phyloP scores from a whole-genome alignment of 2,888 invertebrate genomes.

The Clostera curtula region DNA sequence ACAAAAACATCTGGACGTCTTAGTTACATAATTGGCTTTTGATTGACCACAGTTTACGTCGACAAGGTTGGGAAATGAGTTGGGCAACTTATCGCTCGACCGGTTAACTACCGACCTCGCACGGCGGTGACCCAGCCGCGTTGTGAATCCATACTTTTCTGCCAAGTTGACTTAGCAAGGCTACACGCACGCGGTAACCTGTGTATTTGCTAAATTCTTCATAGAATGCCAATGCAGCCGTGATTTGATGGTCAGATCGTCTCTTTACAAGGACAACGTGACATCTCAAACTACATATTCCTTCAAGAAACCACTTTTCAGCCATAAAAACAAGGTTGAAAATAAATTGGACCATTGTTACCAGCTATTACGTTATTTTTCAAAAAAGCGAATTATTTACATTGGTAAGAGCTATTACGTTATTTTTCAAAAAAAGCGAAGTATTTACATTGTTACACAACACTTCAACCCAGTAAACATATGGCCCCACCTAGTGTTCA shows the following conservation, averaged over 20 bases:
- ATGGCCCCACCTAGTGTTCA: too few species aligned
- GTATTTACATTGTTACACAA: too few species aligned
- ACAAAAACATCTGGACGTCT: constrained; percentile 19
- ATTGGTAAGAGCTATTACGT: too few species aligned
- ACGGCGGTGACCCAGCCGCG: constrained; percentile 21
- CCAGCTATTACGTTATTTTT: too few species aligned
- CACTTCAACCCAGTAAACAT: too few species aligned
- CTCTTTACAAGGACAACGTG: too few species aligned
- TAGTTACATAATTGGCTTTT: constrained; percentile 41
- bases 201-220: constrained; percentile 10
- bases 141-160: constrained; percentile 19
- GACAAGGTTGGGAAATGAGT: constrained; percentile 31
- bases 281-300: too few species aligned
- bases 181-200: constrained; percentile 14
- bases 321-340: too few species aligned
- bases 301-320: too few species aligned
- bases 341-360: too few species aligned
- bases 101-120: constrained; percentile 28
- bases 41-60: constrained; percentile 31
- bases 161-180: constrained; percentile 13
- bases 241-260: background rate
- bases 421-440: too few species aligned
- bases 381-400: too few species aligned
- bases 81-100: constrained; percentile 21
- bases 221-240: background rate